Base-by-base conservation (phyloP, 2,888 invertebrate genomes). In the Tholera decimalis region DNA sequence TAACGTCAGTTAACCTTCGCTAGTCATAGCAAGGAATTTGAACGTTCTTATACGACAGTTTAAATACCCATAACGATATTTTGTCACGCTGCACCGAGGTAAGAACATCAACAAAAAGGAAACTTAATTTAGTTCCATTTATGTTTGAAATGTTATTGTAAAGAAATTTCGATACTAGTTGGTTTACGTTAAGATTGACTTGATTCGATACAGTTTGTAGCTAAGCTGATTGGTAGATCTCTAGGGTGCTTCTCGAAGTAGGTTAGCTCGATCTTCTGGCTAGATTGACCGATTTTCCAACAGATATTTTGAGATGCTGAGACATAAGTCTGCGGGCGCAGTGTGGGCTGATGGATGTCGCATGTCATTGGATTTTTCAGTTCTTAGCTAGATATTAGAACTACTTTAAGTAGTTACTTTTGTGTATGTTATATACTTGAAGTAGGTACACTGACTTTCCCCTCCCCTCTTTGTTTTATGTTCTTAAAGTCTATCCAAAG, bases 101-200 rank as follows among this genome's bases (percentile, higher is more conserved):
- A 20, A 56, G 55, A 70, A 54, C 9, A 9, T 51, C n/a, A 24
- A 35, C 26, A 15, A 33, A 47, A 72, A 35, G 8, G 26, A 46
- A 26, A 35, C 15, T 22, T 26, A 22, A 61, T 54, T 60, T 11
- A 0, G 15, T 64, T 43, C 18, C 20, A 22, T 56, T 56, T 30
- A 35, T 28, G 33, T 53, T 71, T 9, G 18, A 39, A 72, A 57
- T 71, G 13, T 47, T 20, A 37, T 70, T 43, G 41, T 24, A 28
- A 18, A 39, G 47, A 11, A n/a, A 53, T 53, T 70, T 50, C 3
- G 6, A 26, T 39, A 37, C 22, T 28, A 33, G 33, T n/a, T n/a
- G n/a, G n/a, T 44, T 58, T n/a, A 5, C 11, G 30, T 50, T 44
- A 18, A 8, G 37, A 50, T 22, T 50, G 37, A 44, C 61, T 59